Base-by-base conservation (phyloP, 2,888 invertebrate genomes). In the Argyra leucocephala region DNA sequence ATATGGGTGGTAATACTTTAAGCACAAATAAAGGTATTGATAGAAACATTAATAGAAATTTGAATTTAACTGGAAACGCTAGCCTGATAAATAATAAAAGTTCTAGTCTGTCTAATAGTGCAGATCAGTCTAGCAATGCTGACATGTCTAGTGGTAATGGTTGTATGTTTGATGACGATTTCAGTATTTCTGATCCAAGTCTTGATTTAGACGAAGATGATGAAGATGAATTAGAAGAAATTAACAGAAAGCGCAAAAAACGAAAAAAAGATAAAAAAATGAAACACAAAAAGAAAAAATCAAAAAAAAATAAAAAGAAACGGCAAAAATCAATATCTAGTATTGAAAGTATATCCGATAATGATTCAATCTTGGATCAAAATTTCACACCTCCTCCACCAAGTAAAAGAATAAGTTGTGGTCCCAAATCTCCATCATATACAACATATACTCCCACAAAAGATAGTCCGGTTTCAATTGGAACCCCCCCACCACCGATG, bases 211-310 rank as follows among this genome's bases (percentile, higher is more conserved):
- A 62, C 21, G 36, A 36, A 9, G 62, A 62, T 10, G 74, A 74
- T 61, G 75, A 76, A 6, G 83, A 83, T 65, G 82, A 83, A 69
- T 83, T 83, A 66, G 83, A 84, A 57, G 80, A 81, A 70, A 74
- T 82, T 65, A 83, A 83, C 69, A 84, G 84, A 70, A 85, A 85
- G 73, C 85, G 85, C 74, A 74, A 74, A 64, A 79, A 77, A 63
- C 76, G 73, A 62, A 74, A 75, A 65, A 79, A 79, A 70, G 75
- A 77, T 67, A 71, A 71, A 62, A 77, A 87, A 77, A 87, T 88
- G 72, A 88, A 89, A 61, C 89, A 89, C 74, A 86, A 88, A 76
- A 89, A 88, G 77, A 90, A 89, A 76, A 88, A 88, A 69, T 83
- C 86, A 60, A 88, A 88, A 72, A 90, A 88, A 65, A 78, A 82